Conservation (phyloP, 1,140 invertebrate genomes). For the Drosophila lowei region DNA sequence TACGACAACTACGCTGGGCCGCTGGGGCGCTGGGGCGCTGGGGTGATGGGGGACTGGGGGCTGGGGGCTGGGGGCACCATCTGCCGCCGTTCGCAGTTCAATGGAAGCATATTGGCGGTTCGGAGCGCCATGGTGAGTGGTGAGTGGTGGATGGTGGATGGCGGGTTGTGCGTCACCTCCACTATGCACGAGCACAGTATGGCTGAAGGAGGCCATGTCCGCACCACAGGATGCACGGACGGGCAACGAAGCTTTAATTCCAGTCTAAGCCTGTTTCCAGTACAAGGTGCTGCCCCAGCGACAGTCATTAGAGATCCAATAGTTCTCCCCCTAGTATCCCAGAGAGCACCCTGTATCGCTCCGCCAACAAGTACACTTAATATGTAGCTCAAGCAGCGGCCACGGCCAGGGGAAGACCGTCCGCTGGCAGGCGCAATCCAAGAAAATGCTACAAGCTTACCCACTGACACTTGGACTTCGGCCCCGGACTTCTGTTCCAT, state of each 20-base stretch:
- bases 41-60: conserved; percentile 18
- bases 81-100: conserved; percentile 63
- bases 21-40: conserved; percentile 1
- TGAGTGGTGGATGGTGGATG: conserved; percentile 5
- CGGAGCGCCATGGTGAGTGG: conserved; percentile 17
- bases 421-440: conserved; percentile 50
- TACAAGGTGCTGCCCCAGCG: conserved; percentile 6
- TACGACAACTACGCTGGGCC: conserved; percentile 64
- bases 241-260: conserved; percentile 42
- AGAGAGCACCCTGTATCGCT: conserved; percentile 31
- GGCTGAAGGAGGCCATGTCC: conserved; percentile 37
- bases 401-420: conserved; percentile 12
- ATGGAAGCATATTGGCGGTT: conserved; percentile 69
- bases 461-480: conserved; percentile 69
- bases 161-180: conserved; percentile 23
- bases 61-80: conserved; percentile 27
- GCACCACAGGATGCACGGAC: conserved; percentile 46
- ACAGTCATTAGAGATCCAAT: not conserved
- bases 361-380: conserved; percentile 35
- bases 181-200: conserved; percentile 8
- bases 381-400: conserved; percentile 62
- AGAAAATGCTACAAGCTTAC: conserved; percentile 75
- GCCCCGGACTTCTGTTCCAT: conserved; percentile 58
- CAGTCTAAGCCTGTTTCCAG: conserved; percentile 25
- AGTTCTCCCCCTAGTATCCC: not conserved